A percentile compares a stretch with the other conserved stretches of the same genome.
phyloP scores from a whole-genome alignment of 2,113 vertebrate genomes.

The Taxidea taxus region DNA sequence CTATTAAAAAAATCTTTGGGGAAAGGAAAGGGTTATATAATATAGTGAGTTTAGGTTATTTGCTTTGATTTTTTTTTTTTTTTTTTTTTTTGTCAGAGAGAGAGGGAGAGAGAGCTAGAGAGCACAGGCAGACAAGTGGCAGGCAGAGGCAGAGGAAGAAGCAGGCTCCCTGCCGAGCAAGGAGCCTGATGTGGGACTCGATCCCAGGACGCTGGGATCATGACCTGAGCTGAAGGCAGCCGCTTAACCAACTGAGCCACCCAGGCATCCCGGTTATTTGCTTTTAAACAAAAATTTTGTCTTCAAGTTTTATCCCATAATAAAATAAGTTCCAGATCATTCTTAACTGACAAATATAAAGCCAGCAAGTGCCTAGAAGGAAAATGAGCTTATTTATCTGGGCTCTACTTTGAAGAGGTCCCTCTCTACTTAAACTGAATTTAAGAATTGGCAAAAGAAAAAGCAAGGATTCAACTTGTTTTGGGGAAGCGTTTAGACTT shows the following conservation, averaged over 20 bases:
- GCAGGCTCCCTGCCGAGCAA: too few species aligned
- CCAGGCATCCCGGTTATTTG: too few species aligned
- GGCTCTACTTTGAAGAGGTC: background rate
- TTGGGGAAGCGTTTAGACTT: background rate
- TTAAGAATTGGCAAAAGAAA: background rate
- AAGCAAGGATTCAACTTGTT: background rate
- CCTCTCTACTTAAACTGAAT: background rate
- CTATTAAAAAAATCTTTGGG: background rate
- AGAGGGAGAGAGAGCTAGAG: too few species aligned
- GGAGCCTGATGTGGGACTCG: too few species aligned
- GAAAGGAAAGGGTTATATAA: background rate
- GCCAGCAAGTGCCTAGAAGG: background rate
- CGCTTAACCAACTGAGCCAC: too few species aligned
- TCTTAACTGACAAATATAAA: background rate
- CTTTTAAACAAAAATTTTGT: conserved; percentile 22
- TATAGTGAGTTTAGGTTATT: background rate
- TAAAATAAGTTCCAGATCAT: conserved; percentile 22
- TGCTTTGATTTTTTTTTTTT: too few species aligned
- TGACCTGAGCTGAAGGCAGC: too few species aligned
- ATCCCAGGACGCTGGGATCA: too few species aligned
- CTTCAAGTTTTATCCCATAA: background rate
- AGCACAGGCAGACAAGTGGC: too few species aligned
- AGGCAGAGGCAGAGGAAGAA: too few species aligned
- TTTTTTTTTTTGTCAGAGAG: too few species aligned
- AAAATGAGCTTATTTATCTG: background rate